phyloP scores from a whole-genome alignment of 2,888 invertebrate species.

The Clivina fossor region DNA sequence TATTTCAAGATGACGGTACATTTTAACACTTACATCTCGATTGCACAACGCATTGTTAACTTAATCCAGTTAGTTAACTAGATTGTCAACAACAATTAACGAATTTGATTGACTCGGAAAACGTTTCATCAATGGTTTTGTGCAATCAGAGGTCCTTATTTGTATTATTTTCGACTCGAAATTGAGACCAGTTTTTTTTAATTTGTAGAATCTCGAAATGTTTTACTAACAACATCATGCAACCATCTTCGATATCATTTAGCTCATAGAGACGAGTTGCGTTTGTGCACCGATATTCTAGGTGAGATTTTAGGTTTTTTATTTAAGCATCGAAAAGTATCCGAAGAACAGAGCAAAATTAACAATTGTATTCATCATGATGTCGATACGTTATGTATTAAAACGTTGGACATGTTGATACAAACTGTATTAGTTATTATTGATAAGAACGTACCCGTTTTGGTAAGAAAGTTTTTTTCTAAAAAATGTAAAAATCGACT shows the following conservation, averaged over 20 bases:
- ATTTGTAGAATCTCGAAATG: slow-evolving; percentile 80
- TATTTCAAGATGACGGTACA: slow-evolving; percentile 71
- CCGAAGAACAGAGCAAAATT: slow-evolving; percentile 58
- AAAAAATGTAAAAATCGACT: too few relatives aligned
- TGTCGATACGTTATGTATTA: slow-evolving; percentile 78
- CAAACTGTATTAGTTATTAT: slow-evolving; percentile 82
- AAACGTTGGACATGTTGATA: slow-evolving; percentile 80
- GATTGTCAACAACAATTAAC: too few relatives aligned
- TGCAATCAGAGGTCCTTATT: too few relatives aligned
- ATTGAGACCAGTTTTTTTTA: too few relatives aligned
- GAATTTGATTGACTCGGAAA: too few relatives aligned
- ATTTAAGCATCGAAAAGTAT: slow-evolving; percentile 56
- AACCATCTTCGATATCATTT: slow-evolving; percentile 83
- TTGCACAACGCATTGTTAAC: too few relatives aligned
- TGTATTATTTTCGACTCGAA: too few relatives aligned
- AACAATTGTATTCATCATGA: slow-evolving; percentile 72
- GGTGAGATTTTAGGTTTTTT: slow-evolving; percentile 77
- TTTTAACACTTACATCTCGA: too few relatives aligned
- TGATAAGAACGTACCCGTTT: slow-evolving; percentile 71
- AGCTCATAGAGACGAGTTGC: slow-evolving; percentile 76
- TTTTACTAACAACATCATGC: slow-evolving; percentile 80
- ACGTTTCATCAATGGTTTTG: too few relatives aligned
- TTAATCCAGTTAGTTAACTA: too few relatives aligned
- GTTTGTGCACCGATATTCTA: slow-evolving; percentile 82
- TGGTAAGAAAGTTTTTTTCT: too few relatives aligned